Evolutionary conservation across 2,888 invertebrate species (phyloP).

Genomic region (Vanessa cardui): DNA sequence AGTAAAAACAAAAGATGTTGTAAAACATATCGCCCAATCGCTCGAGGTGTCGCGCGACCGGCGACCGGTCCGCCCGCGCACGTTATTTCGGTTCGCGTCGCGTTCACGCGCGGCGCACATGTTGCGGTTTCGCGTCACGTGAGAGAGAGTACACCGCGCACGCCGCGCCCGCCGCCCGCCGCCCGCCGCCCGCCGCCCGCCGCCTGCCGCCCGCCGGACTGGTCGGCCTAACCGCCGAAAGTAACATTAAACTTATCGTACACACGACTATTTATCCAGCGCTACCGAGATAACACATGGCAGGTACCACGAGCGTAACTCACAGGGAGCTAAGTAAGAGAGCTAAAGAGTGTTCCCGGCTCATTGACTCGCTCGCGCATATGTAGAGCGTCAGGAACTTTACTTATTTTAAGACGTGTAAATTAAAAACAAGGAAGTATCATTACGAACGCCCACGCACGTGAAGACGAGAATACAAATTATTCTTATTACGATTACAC

Average conservation of each 20-base stretch:
- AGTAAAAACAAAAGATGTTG: neutral
- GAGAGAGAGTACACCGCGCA: slow-evolving; percentile 19
- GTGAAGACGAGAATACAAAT: too few species aligned
- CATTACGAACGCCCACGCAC: too few species aligned
- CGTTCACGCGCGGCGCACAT: slow-evolving; percentile 16
- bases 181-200: neutral
- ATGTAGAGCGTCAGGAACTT: too few species aligned
- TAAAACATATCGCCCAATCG: neutral
- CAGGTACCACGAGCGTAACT: neutral
- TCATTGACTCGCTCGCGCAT: too few species aligned
- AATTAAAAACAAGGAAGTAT: too few species aligned
- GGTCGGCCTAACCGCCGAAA: slow-evolving; percentile 12
- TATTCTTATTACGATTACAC: too few species aligned
- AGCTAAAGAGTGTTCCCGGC: too few species aligned
- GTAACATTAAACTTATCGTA: neutral
- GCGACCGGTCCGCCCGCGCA: slow-evolving; percentile 19
- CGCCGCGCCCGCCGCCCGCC: too few species aligned
- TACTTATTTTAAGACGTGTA: too few species aligned
- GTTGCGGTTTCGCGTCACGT: slow-evolving; percentile 21
- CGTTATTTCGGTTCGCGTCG: slow-evolving; percentile 17
- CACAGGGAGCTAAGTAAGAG: neutral
- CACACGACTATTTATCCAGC: neutral
- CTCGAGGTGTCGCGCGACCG: slow-evolving; percentile 11
- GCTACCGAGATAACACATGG: neutral
- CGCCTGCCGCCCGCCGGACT: neutral